Conservation (phyloP, 2,113 vertebrate species). For the Egretta garzetta region DNA sequence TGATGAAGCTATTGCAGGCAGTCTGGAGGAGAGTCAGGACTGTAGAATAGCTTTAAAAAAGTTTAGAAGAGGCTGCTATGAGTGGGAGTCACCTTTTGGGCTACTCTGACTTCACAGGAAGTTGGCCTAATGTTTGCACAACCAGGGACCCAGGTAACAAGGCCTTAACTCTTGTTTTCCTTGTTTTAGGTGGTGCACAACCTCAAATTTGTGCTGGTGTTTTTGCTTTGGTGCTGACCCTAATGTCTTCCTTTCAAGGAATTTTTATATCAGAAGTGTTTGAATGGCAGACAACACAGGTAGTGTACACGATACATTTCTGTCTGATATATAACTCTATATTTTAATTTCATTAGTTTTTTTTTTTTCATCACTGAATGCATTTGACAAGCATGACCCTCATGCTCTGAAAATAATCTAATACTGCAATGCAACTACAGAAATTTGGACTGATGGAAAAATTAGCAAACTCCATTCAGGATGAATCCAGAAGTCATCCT, state of each 20-base stretch:
- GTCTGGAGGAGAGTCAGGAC: not conserved
- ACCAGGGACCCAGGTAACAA: not conserved
- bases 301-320: not conserved
- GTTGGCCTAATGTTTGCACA: not conserved
- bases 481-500: not conserved
- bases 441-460: not conserved
- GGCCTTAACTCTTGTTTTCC: not conserved
- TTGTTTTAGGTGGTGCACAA: not conserved
- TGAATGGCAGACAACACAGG: not conserved
- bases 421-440: not conserved
- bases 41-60: not conserved
- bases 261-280: not conserved
- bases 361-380: not conserved
- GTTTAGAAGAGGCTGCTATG: not conserved
- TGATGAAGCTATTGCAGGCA: not conserved
- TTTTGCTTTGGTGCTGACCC: not conserved
- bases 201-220: not conserved
- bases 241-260: not conserved
- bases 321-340: not conserved
- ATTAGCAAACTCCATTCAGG: not conserved
- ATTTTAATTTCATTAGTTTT: not conserved
- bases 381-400: not conserved
- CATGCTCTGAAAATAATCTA: not conserved
- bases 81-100: not conserved
- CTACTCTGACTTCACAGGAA: not conserved